These are phyloP conservation scores for Epinephelus cyanopodus DNA, from an alignment of 2,113 vertebrate species.

Conservation along the genomic window DNA sequence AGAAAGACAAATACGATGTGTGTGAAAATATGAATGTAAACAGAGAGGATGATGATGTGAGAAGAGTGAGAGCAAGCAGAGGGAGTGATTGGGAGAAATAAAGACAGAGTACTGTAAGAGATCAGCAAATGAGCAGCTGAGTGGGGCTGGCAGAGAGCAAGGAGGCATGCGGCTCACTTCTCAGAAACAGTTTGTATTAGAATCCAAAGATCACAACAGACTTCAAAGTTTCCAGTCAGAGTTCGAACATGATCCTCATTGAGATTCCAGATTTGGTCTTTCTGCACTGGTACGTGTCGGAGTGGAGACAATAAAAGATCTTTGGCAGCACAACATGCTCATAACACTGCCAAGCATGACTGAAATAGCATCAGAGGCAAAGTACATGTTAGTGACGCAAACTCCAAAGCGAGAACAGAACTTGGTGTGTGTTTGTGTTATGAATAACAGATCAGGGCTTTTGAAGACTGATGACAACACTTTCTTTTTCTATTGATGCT, in stretches of 20 bases:
- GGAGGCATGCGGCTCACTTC: slow-evolving; percentile 24
- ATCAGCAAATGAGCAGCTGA: slow-evolving; percentile 43
- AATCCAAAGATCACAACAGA: slow-evolving; percentile 31
- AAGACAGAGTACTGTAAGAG: slow-evolving; percentile 17
- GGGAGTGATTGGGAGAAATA: slow-evolving; percentile 15
- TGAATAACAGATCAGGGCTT: slow-evolving; percentile 17
- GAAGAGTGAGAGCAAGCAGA: not conserved
- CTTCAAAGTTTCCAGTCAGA: slow-evolving; percentile 28
- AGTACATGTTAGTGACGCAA: slow-evolving; percentile 53
- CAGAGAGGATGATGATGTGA: slow-evolving; percentile 9
- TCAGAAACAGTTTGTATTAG: slow-evolving; percentile 30
- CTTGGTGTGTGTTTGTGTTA: slow-evolving; percentile 16
- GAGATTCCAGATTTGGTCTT: slow-evolving; percentile 6
- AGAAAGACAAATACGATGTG: not conserved
- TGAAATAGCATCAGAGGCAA: slow-evolving; percentile 54
- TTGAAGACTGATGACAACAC: slow-evolving; percentile 6
- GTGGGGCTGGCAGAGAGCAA: slow-evolving; percentile 25
- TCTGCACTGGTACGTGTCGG: not conserved
- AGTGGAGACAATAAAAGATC: slow-evolving; percentile 39
- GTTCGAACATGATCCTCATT: slow-evolving; percentile 6
- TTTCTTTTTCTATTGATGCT: not conserved
- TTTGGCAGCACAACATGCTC: slow-evolving; percentile 30
- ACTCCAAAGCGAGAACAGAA: slow-evolving; percentile 39
- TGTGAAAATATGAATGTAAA: not conserved
- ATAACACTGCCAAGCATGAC: slow-evolving; percentile 43